These are phyloP conservation scores for Ametastegia equiseti DNA, from an alignment of 2,888 invertebrate genomes.

Conservation along the genomic window DNA sequence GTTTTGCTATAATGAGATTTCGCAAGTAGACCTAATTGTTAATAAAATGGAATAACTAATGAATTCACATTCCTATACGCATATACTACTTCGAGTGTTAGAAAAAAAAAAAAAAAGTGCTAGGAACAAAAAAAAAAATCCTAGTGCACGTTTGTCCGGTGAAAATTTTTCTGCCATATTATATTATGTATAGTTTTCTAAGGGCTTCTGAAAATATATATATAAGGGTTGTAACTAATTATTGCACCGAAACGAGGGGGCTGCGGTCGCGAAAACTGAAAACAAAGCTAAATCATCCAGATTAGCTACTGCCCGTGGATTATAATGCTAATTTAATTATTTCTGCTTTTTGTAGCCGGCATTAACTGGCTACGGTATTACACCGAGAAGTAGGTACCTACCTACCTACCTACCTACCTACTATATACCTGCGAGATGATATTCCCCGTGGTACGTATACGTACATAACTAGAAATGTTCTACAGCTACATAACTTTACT, in stretches of 20 bases:
- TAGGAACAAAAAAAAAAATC: no score
- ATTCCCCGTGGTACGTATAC: background rate
- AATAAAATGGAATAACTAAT: constrained; percentile 59
- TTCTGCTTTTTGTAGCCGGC: constrained; percentile 24
- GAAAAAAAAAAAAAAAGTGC: no score
- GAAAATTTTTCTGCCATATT: no score
- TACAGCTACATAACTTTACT: background rate
- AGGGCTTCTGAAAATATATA: no score
- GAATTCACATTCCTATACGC: constrained; percentile 45
- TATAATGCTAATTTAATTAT: constrained; percentile 45
- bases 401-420: background rate
- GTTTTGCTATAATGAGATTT: constrained; percentile 62
- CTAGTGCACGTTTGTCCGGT: no score
- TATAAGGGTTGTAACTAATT: background rate
- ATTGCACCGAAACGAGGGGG: background rate
- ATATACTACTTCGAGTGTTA: background rate
- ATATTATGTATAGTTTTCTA: constrained; percentile 1
- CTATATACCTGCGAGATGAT: background rate
- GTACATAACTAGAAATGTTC: background rate
- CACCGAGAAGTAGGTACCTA: background rate
- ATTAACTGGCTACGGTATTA: background rate
- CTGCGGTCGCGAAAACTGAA: constrained; percentile 37
- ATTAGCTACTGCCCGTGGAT: constrained; percentile 28
- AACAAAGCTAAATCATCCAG: constrained; percentile 42
- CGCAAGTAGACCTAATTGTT: constrained; percentile 59